These are phyloP conservation scores for Cacatua alba DNA, from an alignment of 2,113 vertebrate genomes.

Conservation along the genomic window DNA sequence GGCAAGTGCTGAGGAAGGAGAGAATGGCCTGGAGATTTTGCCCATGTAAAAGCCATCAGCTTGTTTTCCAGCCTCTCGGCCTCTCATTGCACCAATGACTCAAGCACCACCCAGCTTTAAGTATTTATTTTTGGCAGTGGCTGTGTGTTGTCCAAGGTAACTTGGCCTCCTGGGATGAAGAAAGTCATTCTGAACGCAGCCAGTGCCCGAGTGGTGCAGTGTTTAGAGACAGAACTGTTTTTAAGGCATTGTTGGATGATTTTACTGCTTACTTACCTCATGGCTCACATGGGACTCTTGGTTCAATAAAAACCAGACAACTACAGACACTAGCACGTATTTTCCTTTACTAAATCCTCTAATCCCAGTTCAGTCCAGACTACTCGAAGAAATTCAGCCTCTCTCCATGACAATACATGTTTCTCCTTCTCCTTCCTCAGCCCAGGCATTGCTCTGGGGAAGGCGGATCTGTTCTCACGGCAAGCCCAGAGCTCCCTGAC, in stretches of 20 bases:
- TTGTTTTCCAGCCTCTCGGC: not conserved
- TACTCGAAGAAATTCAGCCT: not conserved
- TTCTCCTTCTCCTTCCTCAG: not conserved
- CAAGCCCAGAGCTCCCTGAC: not conserved
- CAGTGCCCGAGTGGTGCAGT: not conserved
- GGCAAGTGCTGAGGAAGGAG: not conserved
- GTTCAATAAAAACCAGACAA: conserved; percentile 48
- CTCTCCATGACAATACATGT: not conserved
- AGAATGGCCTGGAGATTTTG: conserved; percentile 28
- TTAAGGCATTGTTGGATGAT: conserved; percentile 36
- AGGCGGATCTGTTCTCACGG: not conserved
- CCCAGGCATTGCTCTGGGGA: not conserved
- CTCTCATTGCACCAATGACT: not conserved
- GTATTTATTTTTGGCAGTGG: not conserved
- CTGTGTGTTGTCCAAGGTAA: conserved; percentile 4
- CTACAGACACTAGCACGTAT: not conserved
- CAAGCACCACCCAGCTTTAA: not conserved
- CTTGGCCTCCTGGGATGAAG: not conserved
- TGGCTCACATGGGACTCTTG: not conserved
- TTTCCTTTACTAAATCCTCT: conserved; percentile 1
- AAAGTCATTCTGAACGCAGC: not conserved
- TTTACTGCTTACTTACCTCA: conserved; percentile 33
- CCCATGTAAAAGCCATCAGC: not conserved
- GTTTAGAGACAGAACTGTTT: conserved; percentile 30
- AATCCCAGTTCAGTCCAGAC: not conserved